Evolutionary conservation across 2,797 vertebrate species (phyloP).

Genomic region (Anniella stebbinsi): DNA sequence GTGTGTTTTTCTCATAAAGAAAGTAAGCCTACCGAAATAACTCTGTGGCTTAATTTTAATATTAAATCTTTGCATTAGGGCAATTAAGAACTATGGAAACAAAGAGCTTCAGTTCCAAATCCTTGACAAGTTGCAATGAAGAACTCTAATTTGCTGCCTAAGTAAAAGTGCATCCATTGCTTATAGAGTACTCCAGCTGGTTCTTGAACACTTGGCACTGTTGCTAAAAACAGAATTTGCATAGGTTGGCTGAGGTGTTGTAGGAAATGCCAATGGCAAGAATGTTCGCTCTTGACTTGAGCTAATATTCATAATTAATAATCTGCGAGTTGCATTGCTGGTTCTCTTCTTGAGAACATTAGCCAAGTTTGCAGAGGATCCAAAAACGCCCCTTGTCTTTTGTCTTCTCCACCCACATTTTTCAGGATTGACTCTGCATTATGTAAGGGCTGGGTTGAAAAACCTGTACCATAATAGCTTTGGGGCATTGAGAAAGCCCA

Average conservation of each 20-base stretch:
- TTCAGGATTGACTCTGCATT: conserved; percentile 58
- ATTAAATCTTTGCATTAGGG: conserved; percentile 21
- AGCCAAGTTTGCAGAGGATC: conserved; percentile 57
- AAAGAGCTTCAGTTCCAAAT: conserved; percentile 9
- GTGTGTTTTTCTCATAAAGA: not conserved
- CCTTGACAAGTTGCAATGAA: conserved; percentile 46
- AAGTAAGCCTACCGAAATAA: not conserved
- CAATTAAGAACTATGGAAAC: conserved; percentile 1
- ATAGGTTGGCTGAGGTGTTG: conserved; percentile 49
- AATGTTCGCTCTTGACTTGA: not conserved
- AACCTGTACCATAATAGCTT: conserved; percentile 54
- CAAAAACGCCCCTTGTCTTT: conserved; percentile 56
- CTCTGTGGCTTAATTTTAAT: not conserved
- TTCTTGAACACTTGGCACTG: conserved; percentile 31
- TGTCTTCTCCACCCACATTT: conserved; percentile 58
- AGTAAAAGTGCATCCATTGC: not conserved
- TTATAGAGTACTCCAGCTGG: not conserved
- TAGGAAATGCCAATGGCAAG: conserved; percentile 65
- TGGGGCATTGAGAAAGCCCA: conserved; percentile 57
- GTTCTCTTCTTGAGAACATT: conserved; percentile 54
- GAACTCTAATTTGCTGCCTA: conserved; percentile 41
- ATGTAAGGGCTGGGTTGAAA: conserved; percentile 61
- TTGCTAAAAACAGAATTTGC: conserved; percentile 65
- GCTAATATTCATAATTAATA: conserved; percentile 43
- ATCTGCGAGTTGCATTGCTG: not conserved